phyloP scores from a whole-genome alignment of 30 jellyfish, hydroid and myxozoan species.

The Turritopsis rubra region DNA sequence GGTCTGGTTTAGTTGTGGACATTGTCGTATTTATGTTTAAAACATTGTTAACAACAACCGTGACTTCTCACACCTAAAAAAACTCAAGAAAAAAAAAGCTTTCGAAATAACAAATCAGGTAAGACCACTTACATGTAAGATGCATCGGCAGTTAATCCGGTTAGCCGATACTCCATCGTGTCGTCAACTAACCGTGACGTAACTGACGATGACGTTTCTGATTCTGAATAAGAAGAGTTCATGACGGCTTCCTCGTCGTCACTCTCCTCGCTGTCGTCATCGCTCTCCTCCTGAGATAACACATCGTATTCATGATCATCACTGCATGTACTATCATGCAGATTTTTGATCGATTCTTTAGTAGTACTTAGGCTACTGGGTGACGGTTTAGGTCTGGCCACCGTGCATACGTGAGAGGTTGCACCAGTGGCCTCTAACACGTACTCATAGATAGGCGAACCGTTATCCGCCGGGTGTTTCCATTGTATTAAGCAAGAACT shows the following conservation, averaged over 20 bases:
- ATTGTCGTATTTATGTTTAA: neutral
- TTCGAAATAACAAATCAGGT: neutral
- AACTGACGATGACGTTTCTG: slow-evolving; percentile 33
- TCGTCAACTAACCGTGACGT: slow-evolving; percentile 45
- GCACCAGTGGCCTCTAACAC: slow-evolving; percentile 78
- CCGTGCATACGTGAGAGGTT: slow-evolving; percentile 49
- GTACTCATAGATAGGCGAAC: slow-evolving; percentile 68
- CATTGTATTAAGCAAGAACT: slow-evolving; percentile 80
- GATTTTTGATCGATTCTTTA: neutral
- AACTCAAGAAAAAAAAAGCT: neutral
- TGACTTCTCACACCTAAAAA: neutral
- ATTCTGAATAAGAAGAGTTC: slow-evolving; percentile 24
- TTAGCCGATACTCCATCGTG: slow-evolving; percentile 68
- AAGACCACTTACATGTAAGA: slow-evolving; percentile 62
- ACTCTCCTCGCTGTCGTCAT: slow-evolving; percentile 30
- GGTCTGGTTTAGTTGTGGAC: too few relatives aligned
- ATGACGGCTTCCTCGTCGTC: slow-evolving; percentile 56
- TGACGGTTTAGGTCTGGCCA: slow-evolving; percentile 45
- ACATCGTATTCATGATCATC: slow-evolving; percentile 32
- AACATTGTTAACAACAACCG: too few relatives aligned
- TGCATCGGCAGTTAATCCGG: slow-evolving; percentile 86
- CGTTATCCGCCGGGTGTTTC: slow-evolving; percentile 87
- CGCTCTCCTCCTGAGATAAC: slow-evolving; percentile 53
- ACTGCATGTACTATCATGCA: neutral
- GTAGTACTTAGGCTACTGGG: neutral